Evolutionary conservation across 2,888 invertebrate genomes (phyloP).

Genomic region (Lepetodrilus schrolli): DNA sequence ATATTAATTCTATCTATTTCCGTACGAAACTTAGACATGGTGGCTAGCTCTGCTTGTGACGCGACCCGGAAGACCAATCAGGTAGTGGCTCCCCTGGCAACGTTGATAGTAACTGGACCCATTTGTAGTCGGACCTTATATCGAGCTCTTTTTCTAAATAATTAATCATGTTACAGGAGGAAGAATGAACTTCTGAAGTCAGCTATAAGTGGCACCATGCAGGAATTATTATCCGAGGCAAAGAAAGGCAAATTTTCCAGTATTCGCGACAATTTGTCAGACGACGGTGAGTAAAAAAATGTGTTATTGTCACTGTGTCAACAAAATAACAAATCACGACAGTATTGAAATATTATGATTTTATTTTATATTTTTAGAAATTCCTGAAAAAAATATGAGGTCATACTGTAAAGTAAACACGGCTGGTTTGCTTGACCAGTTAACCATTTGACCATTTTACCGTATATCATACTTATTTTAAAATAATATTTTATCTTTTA

Average conservation of each 20-base stretch:
- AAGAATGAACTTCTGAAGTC: neutral
- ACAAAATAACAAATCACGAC: neutral
- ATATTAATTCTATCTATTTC: too few species aligned
- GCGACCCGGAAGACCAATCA: conserved; percentile 47
- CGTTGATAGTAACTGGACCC: conserved; percentile 36
- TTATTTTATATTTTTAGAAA: neutral
- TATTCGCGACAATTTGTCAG: conserved; percentile 65
- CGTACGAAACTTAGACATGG: neutral
- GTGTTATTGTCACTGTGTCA: neutral
- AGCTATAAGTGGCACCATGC: conserved; percentile 71
- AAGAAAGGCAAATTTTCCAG: conserved; percentile 70
- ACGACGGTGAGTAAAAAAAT: conserved; percentile 64
- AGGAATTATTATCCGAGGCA: conserved; percentile 69
- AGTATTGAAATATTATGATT: too few species aligned
- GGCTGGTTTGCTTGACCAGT: too few species aligned
- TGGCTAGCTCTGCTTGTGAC: conserved; percentile 26
- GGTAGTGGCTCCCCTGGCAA: conserved; percentile 40
- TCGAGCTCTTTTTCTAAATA: conserved; percentile 14
- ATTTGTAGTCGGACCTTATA: too few species aligned
- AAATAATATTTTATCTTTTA: too few species aligned
- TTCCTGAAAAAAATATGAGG: neutral
- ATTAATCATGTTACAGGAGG: conserved; percentile 9
- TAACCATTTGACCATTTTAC: too few species aligned
- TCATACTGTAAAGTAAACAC: neutral
- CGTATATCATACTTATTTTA: too few species aligned